phyloP scores from a whole-genome alignment of 2,797 vertebrate species.

The Telmatherina bonti region DNA sequence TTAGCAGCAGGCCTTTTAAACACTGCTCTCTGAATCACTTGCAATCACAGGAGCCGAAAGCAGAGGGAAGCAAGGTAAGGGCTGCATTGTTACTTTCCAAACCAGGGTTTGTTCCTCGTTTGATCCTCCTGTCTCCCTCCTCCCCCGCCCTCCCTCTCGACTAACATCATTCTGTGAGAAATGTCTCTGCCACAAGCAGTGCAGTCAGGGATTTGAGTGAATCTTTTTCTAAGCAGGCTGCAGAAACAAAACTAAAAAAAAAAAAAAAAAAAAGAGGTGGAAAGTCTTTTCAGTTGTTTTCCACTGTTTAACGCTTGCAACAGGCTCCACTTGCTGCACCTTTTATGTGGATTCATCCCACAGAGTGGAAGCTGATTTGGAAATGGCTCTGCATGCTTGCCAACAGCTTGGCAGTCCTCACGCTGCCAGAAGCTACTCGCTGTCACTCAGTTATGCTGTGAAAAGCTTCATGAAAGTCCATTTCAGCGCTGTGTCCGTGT shows the following conservation, averaged over 20 bases:
- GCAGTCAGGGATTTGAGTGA: conserved; percentile 66
- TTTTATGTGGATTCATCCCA: conserved; percentile 16
- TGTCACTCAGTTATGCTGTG: conserved; percentile 27
- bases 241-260: conserved; percentile 1
- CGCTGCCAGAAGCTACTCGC: conserved; percentile 28
- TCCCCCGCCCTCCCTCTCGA: conserved; percentile 40
- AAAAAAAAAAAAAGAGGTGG: neutral
- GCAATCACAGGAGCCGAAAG: conserved; percentile 86
- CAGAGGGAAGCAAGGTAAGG: conserved; percentile 87
- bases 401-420: neutral
- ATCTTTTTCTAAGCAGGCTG: conserved; percentile 58
- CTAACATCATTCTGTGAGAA: conserved; percentile 81
- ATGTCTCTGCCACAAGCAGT: conserved; percentile 62
- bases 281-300: too few relatives aligned
- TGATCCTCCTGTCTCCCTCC: conserved; percentile 26
- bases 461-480: conserved; percentile 66
- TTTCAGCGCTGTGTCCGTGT: conserved; percentile 44
- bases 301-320: neutral
- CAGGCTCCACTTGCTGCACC: conserved; percentile 1
- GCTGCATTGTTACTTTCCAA: conserved; percentile 59
- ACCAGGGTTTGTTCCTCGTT: conserved; percentile 51
- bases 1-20: conserved; percentile 78
- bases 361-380: conserved; percentile 8
- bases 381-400: conserved; percentile 3
- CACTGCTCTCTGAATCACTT: conserved; percentile 86